A percentile compares a stretch with the other conserved stretches of the same genome.
phyloP scores from a whole-genome alignment of 2,113 vertebrate species.

The Rattus norvegicus region DNA sequence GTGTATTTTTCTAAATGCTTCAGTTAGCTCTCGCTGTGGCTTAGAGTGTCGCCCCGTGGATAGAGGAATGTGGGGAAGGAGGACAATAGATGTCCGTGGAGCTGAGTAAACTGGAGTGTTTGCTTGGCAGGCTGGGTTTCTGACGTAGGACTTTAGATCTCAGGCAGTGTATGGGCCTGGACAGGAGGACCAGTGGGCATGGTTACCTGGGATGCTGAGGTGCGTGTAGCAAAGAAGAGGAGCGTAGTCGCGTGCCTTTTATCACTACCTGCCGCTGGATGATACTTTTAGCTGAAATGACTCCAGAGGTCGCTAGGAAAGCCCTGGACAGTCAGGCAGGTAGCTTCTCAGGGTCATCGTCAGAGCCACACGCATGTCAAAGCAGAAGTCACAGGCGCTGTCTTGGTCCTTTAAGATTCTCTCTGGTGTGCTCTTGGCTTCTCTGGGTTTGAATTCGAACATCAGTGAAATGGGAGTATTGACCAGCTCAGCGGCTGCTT shows the following conservation, averaged over 20 bases:
- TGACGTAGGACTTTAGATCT: not conserved
- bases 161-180: constrained; percentile 69
- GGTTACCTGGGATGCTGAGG: not conserved
- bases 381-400: not conserved
- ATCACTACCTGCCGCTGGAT: not conserved
- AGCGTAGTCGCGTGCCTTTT: rapidly evolving
- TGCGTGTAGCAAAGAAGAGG: not conserved
- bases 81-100: constrained; percentile 70
- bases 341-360: not conserved
- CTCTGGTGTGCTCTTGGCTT: not conserved
- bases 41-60: not conserved
- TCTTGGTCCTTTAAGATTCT: not conserved
- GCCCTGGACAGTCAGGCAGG: not conserved
- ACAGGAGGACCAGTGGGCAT: constrained; percentile 46
- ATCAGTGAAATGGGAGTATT: not conserved
- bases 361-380: not conserved
- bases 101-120: constrained; percentile 82
- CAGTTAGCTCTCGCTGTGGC: not conserved
- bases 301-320: not conserved
- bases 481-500: not conserved
- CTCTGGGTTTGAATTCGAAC: not conserved
- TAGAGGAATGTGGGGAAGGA: not conserved
- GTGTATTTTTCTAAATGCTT: rapidly evolving
- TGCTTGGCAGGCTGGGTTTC: constrained; percentile 84
- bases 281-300: not conserved